A percentile compares a stretch with the other conserved stretches of the same genome.
These are phyloP conservation scores for Solen grandis DNA, from an alignment of 1,140 invertebrate genomes.

Conservation along the genomic window DNA sequence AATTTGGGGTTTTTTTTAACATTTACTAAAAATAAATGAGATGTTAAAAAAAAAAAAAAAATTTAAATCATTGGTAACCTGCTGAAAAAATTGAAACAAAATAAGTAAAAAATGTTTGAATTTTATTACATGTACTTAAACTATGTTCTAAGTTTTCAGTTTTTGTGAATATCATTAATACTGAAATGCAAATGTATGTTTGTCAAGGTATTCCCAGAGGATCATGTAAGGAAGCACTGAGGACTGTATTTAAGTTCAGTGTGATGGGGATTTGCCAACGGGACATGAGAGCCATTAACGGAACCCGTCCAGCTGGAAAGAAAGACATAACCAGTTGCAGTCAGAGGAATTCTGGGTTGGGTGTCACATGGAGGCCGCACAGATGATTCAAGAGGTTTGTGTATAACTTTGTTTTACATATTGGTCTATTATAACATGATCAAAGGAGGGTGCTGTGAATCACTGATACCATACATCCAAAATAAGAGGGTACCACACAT, in stretches of 20 bases:
- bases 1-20: too few relatives aligned
- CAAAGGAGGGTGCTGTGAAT: too few relatives aligned
- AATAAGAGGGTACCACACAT: too few relatives aligned
- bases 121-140: too few relatives aligned
- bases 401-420: too few relatives aligned
- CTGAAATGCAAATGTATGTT: conserved; percentile 3
- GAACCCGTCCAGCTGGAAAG: conserved; percentile 87
- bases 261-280: conserved; percentile 90
- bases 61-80: too few relatives aligned
- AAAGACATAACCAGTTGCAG: conserved; percentile 89
- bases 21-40: too few relatives aligned
- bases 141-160: neutral
- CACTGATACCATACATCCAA: too few relatives aligned
- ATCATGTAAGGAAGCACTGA: conserved; percentile 87
- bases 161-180: neutral
- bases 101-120: too few relatives aligned
- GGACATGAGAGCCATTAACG: conserved; percentile 93
- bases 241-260: conserved; percentile 91
- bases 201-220: conserved; percentile 82
- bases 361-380: conserved; percentile 92
- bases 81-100: too few relatives aligned
- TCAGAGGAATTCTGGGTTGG: conserved; percentile 95
- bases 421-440: neutral
- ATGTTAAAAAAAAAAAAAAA: too few relatives aligned
- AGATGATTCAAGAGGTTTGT: conserved; percentile 91